Conservation (phyloP, 1,140 invertebrate species). For the Drosophila repletoides region DNA sequence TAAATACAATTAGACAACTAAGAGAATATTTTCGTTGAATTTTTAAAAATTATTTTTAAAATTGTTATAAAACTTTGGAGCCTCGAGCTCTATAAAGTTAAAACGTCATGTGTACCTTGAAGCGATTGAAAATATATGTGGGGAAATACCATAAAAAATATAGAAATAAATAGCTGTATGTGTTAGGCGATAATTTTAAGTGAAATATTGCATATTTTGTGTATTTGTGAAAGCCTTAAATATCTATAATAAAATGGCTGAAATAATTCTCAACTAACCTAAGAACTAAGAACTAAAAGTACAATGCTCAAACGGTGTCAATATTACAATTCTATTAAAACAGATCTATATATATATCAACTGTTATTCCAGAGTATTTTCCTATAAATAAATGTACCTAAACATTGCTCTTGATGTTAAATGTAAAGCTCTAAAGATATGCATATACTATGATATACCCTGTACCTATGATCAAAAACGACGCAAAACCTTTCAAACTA, state of each 20-base stretch:
- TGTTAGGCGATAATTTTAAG: constrained; percentile 22
- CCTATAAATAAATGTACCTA: constrained; percentile 51
- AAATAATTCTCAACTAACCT: constrained; percentile 37
- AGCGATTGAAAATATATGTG: constrained; percentile 21
- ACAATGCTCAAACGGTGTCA: constrained; percentile 59
- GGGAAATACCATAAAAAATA: constrained; percentile 1
- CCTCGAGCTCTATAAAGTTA: constrained; percentile 32
- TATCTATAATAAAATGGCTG: constrained; percentile 19
- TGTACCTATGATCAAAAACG: constrained; percentile 21
- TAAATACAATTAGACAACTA: constrained; percentile 3
- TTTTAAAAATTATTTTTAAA: constrained; percentile 59
- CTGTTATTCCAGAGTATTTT: constrained; percentile 36
- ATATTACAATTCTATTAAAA: constrained; percentile 26
- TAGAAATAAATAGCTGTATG: neutral
- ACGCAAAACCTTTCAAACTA: constrained; percentile 7
- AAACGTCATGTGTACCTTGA: constrained; percentile 73
- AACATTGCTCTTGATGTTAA: constrained; percentile 5
- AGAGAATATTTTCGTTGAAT: constrained; percentile 47
- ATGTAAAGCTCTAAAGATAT: too few species aligned
- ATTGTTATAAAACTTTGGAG: constrained; percentile 63
- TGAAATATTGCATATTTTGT: neutral
- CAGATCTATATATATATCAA: constrained; percentile 8
- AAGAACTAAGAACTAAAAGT: constrained; percentile 62
- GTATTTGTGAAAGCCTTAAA: constrained; percentile 8
- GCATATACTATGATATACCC: too few species aligned